These are phyloP conservation scores for Pyrrhosoma nymphula DNA, from an alignment of 2,888 invertebrate genomes.

Conservation along the genomic window DNA sequence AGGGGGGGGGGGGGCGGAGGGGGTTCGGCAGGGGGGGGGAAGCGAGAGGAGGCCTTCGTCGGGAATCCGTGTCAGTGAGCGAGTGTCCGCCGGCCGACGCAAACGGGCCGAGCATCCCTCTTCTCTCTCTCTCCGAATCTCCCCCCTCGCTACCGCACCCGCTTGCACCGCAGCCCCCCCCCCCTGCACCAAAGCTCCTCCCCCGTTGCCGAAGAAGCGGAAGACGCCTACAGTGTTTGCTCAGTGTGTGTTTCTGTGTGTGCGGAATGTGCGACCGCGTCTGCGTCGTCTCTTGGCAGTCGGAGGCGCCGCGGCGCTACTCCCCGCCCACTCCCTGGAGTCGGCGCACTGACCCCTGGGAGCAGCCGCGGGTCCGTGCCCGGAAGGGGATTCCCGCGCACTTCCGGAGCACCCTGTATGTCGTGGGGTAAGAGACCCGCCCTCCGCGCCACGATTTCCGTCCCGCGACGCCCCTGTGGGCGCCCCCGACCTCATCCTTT, in stretches of 20 bases:
- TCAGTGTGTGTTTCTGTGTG: too few species aligned
- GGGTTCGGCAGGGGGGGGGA: background rate
- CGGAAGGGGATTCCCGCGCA: background rate
- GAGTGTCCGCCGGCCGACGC: constrained; percentile 1
- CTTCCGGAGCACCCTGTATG: constrained; percentile 53
- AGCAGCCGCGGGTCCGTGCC: background rate
- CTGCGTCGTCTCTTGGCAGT: constrained; percentile 49
- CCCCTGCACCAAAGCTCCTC: too few species aligned
- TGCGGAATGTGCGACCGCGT: constrained; percentile 21
- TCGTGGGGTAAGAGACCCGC: constrained; percentile 66
- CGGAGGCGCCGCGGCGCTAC: constrained; percentile 19
- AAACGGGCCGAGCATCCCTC: background rate
- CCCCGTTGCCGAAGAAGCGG: background rate
- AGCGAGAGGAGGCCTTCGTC: background rate
- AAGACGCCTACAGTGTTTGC: background rate
- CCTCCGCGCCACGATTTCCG: constrained; percentile 58
- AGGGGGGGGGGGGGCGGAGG: background rate
- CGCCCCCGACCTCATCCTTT: too few species aligned
- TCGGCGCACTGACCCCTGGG: background rate
- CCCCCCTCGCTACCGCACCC: background rate
- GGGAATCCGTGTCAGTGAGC: constrained; percentile 60
- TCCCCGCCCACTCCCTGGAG: background rate
- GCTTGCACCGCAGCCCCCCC: background rate
- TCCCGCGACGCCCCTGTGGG: constrained; percentile 74
- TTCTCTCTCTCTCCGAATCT: background rate